Evolutionary conservation across 2,113 vertebrate genomes (phyloP).

Genomic region (Syngnathus floridae): DNA sequence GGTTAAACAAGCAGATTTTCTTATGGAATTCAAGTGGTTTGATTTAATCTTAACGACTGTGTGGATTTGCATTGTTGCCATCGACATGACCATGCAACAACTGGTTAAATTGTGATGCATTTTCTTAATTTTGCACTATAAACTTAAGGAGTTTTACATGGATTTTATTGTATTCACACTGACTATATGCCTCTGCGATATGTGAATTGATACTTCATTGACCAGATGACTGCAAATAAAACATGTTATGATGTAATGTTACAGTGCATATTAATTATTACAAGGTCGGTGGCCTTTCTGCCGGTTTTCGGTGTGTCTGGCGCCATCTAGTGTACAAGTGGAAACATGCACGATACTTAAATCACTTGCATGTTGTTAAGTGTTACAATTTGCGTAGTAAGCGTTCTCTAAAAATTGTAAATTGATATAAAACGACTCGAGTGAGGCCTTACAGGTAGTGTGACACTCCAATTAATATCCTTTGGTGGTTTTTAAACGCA

Average conservation of each 20-base stretch:
- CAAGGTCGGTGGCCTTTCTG: too few relatives aligned
- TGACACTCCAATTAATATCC: not conserved
- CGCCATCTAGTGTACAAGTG: not conserved
- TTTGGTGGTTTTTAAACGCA: constrained; percentile 7
- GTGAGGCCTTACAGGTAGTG: not conserved
- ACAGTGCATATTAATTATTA: not conserved
- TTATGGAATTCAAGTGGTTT: not conserved
- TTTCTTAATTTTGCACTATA: not conserved
- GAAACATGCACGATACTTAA: not conserved
- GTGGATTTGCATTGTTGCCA: not conserved
- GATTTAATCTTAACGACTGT: not conserved
- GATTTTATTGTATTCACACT: not conserved
- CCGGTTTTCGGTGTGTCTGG: too few relatives aligned
- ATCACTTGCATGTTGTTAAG: not conserved
- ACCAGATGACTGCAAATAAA: constrained; percentile 5
- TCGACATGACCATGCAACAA: not conserved
- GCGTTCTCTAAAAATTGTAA: not conserved
- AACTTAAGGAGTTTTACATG: not conserved
- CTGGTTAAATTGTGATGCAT: not conserved
- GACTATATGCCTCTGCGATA: not conserved
- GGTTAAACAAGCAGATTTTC: not conserved
- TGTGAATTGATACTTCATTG: not conserved
- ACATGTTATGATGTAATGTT: not conserved
- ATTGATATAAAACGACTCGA: not conserved
- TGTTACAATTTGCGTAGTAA: not conserved